phyloP scores from a whole-genome alignment of 2,888 invertebrate species.

The Nyleta sp. region DNA sequence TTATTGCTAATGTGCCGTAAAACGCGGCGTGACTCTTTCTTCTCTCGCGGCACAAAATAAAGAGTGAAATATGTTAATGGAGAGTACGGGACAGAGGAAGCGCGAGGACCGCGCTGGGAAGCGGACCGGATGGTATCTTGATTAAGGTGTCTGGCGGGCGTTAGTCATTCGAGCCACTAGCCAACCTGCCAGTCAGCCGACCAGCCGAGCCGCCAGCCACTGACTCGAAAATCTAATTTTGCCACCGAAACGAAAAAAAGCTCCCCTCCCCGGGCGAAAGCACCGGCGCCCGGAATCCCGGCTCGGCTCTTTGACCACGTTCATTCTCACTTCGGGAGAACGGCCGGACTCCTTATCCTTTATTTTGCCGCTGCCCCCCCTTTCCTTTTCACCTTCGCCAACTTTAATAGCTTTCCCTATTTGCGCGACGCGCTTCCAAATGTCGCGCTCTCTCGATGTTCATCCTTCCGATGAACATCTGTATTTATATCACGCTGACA shows the following conservation, averaged over 20 bases:
- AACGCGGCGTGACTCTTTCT: slow-evolving; percentile 70
- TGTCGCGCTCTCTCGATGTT: slow-evolving; percentile 17
- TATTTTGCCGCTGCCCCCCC: slow-evolving; percentile 23
- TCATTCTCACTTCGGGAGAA: slow-evolving; percentile 52
- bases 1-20: slow-evolving; percentile 75
- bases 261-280: slow-evolving; percentile 57
- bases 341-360: slow-evolving; percentile 12
- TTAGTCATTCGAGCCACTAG: slow-evolving; percentile 63
- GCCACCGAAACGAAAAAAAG: slow-evolving; percentile 71
- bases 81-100: slow-evolving; percentile 59
- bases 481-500: slow-evolving; percentile 32
- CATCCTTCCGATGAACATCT: slow-evolving; percentile 18
- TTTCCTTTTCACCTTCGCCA: slow-evolving; percentile 40
- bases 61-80: slow-evolving; percentile 79
- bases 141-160: slow-evolving; percentile 77
- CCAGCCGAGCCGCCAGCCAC: slow-evolving; percentile 61
- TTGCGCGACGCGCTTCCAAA: slow-evolving; percentile 15
- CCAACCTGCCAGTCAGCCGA: slow-evolving; percentile 61
- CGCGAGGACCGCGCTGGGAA: slow-evolving; percentile 56
- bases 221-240: slow-evolving; percentile 75
- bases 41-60: slow-evolving; percentile 72
- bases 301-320: slow-evolving; percentile 38
- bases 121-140: slow-evolving; percentile 74
- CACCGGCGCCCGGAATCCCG: slow-evolving; percentile 49
- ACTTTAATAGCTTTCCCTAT: slow-evolving; percentile 57